phyloP scores from a whole-genome alignment of 1,140 invertebrate genomes.

The Nylanderia fulva region DNA sequence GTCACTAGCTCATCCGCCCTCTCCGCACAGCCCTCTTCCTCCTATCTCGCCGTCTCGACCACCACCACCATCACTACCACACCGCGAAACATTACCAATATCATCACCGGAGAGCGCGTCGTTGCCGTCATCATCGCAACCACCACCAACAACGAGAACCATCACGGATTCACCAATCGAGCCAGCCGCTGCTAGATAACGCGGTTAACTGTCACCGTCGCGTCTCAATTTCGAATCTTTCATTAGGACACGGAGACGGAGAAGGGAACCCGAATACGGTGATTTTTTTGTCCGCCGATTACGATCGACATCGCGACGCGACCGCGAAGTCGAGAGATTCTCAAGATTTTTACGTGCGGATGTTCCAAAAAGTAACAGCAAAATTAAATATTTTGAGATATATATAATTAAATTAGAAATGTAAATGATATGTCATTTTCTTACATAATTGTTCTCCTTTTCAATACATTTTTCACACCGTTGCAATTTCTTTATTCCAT shows the following conservation, averaged over 20 bases:
- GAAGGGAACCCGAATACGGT: neutral
- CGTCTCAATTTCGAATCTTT: constrained; percentile 68
- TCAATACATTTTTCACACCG: no score
- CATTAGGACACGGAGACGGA: neutral
- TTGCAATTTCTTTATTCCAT: no score
- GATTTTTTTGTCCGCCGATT: constrained; percentile 28
- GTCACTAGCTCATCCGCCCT: constrained; percentile 65
- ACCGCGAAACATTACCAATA: constrained; percentile 38
- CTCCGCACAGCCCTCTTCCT: constrained; percentile 12
- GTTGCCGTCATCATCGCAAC: constrained; percentile 53
- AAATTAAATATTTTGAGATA: no score
- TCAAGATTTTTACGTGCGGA: neutral
- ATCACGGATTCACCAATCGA: constrained; percentile 64
- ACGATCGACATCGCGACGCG: neutral
- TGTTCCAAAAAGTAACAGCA: no score
- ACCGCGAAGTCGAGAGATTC: constrained; percentile 7
- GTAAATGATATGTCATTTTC: no score
- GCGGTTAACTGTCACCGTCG: constrained; percentile 72
- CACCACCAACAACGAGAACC: neutral
- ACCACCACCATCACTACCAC: constrained; percentile 12
- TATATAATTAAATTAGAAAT: no score
- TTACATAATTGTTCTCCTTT: no score
- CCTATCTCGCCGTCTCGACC: constrained; percentile 31
- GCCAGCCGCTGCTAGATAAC: constrained; percentile 67
- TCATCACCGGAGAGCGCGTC: constrained; percentile 46